Base-by-base conservation (phyloP, 2,797 vertebrate genomes). In the Sebastes itinus region DNA sequence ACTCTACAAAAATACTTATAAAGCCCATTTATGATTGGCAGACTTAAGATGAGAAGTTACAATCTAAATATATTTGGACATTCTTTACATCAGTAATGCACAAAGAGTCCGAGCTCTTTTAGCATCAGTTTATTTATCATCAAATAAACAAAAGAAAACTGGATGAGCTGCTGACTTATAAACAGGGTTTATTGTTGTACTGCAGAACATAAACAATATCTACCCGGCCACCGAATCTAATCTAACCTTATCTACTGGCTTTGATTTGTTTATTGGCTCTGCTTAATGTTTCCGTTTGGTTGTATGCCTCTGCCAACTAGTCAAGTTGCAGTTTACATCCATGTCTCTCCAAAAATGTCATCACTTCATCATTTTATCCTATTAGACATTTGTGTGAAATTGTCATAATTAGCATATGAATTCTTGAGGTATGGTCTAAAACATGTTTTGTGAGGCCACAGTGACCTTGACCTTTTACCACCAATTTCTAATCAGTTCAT, bases 241-340 rank as follows among this genome's bases (percentile, higher is more conserved):
- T 70, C 75, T 70, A 35, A 76, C 58, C 9, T 72, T 64, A 88
- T 92, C 79, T 74, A 4, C 5, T 11, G 2, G 3, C 27, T 68
- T 59, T 27, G 5, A 80, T 60, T 56, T 32, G 33, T 87, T 90
- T 80, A 87, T 74, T 58, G 74, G 27, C 10, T 59, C 64, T 10
- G 7, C 2, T 49, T 49, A 49, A 49, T 49, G 46, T 49, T 49
- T 7, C 46, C 7, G 1, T 42, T 14, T 42, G 13, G 38, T 42
- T 42, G 38, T 14, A 42, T 14, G 46, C 46, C 46, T 20, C 46
- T 49, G 46, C 46, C 46, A 49, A 49, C 46, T 16, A 49, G 46
- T 49, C 46, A 49, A 8, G 46, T n/a, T 52, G 7, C 46, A 52
- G 46, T 52, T 52, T 52, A 52, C 7, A 52, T 52, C 46, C 4